These are phyloP conservation scores for Acrobeloides nanus DNA, from an alignment of 2,888 invertebrate species.

Conservation along the genomic window DNA sequence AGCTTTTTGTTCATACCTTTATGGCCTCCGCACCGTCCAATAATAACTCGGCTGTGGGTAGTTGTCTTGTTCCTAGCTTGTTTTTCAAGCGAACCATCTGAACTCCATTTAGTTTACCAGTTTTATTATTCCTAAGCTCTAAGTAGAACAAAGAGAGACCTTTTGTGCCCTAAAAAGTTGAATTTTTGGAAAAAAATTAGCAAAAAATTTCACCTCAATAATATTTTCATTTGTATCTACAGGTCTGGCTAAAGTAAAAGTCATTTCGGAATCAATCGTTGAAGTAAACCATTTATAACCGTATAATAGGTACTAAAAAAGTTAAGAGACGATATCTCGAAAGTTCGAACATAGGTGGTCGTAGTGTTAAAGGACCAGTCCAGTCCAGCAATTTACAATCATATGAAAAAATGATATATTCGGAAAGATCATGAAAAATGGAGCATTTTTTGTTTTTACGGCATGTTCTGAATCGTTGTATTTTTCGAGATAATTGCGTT, in stretches of 20 bases:
- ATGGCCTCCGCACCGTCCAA: constrained; percentile 56
- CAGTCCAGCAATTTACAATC: too few relatives aligned
- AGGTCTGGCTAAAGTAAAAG: constrained; percentile 60
- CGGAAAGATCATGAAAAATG: too few relatives aligned
- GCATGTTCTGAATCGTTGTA: too few relatives aligned
- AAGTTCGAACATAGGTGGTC: too few relatives aligned
- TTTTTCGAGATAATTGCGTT: too few relatives aligned
- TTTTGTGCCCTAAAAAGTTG: constrained; percentile 54
- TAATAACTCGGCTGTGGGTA: constrained; percentile 62
- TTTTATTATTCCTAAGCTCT: constrained; percentile 54
- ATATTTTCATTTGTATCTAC: constrained; percentile 54
- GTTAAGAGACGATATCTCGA: too few relatives aligned
- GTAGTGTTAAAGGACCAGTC: too few relatives aligned
- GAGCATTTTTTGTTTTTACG: too few relatives aligned
- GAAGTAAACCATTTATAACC: constrained; percentile 64
- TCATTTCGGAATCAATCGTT: constrained; percentile 61
- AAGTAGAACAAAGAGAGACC: constrained; percentile 60
- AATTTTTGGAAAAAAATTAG: background rate
- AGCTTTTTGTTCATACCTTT: too few relatives aligned
- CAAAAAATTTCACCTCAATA: constrained; percentile 19
- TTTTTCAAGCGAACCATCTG: constrained; percentile 60
- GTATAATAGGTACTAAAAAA: constrained; percentile 54
- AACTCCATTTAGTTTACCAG: constrained; percentile 58
- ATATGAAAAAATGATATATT: too few relatives aligned
- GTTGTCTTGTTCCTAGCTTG: constrained; percentile 61